These are phyloP conservation scores for Contarinia nasturtii DNA, from an alignment of 1,140 invertebrate species.

Conservation along the genomic window DNA sequence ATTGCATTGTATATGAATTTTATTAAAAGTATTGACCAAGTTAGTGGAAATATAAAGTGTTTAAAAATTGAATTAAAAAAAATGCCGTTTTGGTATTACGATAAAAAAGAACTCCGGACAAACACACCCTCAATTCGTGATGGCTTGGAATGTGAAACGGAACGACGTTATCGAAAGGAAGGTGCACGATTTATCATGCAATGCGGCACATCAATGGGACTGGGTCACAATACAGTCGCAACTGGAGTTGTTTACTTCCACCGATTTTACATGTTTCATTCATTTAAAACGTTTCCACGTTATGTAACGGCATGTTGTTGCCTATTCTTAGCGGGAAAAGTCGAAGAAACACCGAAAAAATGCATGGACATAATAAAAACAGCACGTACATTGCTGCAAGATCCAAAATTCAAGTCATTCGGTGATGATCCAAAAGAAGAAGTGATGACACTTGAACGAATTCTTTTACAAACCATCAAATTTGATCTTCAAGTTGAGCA, in stretches of 20 bases:
- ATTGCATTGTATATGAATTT: too few relatives aligned
- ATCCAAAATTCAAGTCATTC: conserved; percentile 72
- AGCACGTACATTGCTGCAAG: conserved; percentile 59
- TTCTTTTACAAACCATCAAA: conserved; percentile 94
- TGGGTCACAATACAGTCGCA: conserved; percentile 92
- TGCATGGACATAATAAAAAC: conserved; percentile 93
- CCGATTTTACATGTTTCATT: conserved; percentile 97
- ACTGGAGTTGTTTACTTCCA: conserved; percentile 97
- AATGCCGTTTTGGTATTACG: conserved; percentile 2
- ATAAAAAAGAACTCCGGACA: conserved; percentile 61
- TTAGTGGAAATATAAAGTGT: too few relatives aligned
- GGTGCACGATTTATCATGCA: conserved; percentile 83
- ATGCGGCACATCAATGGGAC: conserved; percentile 76
- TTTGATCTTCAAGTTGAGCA: conserved; percentile 98
- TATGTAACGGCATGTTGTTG: conserved; percentile 97
- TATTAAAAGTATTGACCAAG: too few relatives aligned
- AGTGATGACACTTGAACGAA: conserved; percentile 92
- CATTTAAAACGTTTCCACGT: conserved; percentile 84
- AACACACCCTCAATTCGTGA: conserved; percentile 74
- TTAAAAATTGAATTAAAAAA: background rate
- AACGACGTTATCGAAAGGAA: conserved; percentile 54
- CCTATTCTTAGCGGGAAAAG: conserved; percentile 92
- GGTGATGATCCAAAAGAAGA: conserved; percentile 91
- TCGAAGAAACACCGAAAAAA: conserved; percentile 99
- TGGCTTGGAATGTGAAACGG: conserved; percentile 69